Conservation (phyloP, 2,888 invertebrate genomes). For the Capitulum mitella region DNA sequence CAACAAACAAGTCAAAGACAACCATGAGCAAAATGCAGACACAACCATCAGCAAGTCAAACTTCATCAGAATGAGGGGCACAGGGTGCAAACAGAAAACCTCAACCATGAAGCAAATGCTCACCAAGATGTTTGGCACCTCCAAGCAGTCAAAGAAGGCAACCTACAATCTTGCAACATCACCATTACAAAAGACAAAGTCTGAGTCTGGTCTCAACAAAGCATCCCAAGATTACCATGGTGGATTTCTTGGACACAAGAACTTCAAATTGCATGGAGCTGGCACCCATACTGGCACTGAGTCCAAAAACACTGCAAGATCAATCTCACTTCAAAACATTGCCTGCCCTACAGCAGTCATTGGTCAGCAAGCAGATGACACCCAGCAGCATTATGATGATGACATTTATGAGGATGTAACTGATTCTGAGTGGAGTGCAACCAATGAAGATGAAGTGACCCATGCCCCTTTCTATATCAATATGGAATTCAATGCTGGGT, state of each 20-base stretch:
- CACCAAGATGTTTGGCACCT: background rate
- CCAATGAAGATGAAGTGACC: background rate
- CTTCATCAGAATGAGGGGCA: background rate
- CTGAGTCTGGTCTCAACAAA: background rate
- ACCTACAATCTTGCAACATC: background rate
- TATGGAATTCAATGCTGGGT: background rate
- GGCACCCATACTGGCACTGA: background rate
- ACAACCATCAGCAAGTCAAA: background rate
- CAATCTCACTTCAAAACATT: background rate
- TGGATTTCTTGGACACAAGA: too few species aligned
- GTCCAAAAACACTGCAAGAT: background rate
- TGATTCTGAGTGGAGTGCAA: background rate
- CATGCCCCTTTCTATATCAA: background rate
- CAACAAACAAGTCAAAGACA: too few species aligned
- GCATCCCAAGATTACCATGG: background rate
- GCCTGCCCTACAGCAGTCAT: background rate
- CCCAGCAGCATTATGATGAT: background rate
- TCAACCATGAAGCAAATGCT: background rate
- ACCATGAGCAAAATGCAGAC: too few species aligned
- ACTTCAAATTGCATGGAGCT: background rate
- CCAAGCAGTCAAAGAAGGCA: background rate
- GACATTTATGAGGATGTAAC: background rate
- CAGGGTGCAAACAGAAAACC: constrained; percentile 7
- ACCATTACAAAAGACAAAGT: background rate
- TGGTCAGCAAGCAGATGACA: background rate